Evolutionary conservation across 1,140 invertebrate species (phyloP), one percentile per base, ranked within the genome.

Genomic region (Agrypnia vestita): DNA sequence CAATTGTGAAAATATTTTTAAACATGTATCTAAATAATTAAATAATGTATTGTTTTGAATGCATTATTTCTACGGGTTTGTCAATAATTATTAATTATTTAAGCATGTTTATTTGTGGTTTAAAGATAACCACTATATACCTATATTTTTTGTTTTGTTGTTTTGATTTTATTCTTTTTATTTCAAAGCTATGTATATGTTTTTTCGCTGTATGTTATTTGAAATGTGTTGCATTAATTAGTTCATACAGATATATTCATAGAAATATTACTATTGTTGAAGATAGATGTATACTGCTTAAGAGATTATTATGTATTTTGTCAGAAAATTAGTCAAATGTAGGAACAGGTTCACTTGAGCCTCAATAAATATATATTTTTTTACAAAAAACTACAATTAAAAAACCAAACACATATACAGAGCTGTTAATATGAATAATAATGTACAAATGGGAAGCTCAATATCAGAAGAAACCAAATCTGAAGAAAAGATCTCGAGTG

Each of bases 81-180:
- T 71, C 44, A 71, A 47, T n/a, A n/a, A 49, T n/a, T 71, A 15
- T 21, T 19, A 51, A 71, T 51, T 49, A 17, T 71, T 62, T 62
- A 64, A 64, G 61, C 61, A 64, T 71, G 64, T 47, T 71, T 19
- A 17, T 71, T n/a, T 71, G 44, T 69, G 64, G 44, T 69, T 46
- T 64, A 19, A 21, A 35, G 19, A 64, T 35, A 12, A 6, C 55
- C 55, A 44, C 13, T 9, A n/a, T 35, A n/a, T n/a, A 25, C 13
- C n/a, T 25, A 64, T 64, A 25, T 64, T 19, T 13, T 21, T 64
- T 64, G 0, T 62, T 11, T 62, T 62, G 19, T 62, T 35, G 59
- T 62, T 62, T 59, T 59, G 0, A n/a, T 56, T 17, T 17, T 56
- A 56, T 56, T 8, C 19, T 15, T 17, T 59, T 15, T 21, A 56